Percentiles rank a stretch among this genome's conserved stretches.
phyloP scores from a whole-genome alignment of 2,888 invertebrate genomes.

The Gastrophysa polygoni region DNA sequence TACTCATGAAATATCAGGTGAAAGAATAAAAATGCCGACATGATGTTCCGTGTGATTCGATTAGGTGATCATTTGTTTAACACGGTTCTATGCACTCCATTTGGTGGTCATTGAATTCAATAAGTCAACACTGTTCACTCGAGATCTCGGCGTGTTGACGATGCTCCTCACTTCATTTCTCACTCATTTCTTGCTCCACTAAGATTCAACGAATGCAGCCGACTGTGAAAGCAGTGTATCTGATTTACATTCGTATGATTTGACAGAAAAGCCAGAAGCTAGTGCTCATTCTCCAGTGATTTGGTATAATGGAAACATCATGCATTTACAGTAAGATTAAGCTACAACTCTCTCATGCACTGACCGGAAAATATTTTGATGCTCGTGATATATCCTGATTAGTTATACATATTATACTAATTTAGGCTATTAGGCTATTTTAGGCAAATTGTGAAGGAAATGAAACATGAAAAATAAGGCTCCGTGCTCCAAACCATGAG shows the following conservation, averaged over 20 bases:
- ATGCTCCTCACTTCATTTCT: constrained; percentile 47
- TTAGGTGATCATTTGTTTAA: constrained; percentile 57
- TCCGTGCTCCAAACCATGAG: too few relatives aligned
- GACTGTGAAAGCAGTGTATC: constrained; percentile 3
- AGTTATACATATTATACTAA: too few relatives aligned
- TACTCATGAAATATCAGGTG: constrained; percentile 1
- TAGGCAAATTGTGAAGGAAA: too few relatives aligned
- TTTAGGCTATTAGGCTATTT: too few relatives aligned
- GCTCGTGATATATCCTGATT: too few relatives aligned
- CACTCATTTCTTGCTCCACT: constrained; percentile 30
- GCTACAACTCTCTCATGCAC: too few relatives aligned
- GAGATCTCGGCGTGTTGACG: constrained; percentile 39
- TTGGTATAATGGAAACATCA: too few relatives aligned
- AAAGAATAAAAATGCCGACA: constrained; percentile 21
- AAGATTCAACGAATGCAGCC: constrained; percentile 7
- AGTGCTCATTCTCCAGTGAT: not conserved
- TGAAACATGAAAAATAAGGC: too few relatives aligned
- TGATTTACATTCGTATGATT: not conserved
- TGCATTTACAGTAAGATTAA: too few relatives aligned
- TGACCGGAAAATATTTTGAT: too few relatives aligned
- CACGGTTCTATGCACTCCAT: constrained; percentile 55
- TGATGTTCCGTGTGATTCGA: constrained; percentile 50
- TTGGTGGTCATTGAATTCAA: constrained; percentile 57
- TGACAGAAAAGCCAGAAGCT: too few relatives aligned
- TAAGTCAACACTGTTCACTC: constrained; percentile 35